phyloP scores from a whole-genome alignment of 2,888 invertebrate species.

The Polydrusus cervinus region DNA sequence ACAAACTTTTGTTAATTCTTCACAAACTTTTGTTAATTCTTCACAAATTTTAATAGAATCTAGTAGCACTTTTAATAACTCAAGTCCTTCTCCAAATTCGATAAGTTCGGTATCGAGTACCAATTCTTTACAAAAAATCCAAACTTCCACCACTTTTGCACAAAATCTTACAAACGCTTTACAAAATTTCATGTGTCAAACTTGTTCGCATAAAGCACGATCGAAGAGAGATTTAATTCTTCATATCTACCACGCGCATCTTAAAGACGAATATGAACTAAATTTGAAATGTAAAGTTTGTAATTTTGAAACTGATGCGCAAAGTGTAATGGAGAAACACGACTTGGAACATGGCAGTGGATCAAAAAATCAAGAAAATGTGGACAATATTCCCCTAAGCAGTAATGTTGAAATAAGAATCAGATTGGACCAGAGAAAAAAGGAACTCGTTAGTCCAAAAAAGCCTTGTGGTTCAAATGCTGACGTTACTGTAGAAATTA shows the following conservation, averaged over 20 bases:
- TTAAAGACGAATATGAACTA: background rate
- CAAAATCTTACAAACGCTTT: background rate
- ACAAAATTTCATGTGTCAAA: background rate
- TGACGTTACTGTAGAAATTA: background rate
- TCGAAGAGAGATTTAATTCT: constrained; percentile 9
- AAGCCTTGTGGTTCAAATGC: background rate
- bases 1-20: background rate
- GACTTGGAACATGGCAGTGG: background rate
- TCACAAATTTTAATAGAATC: no score
- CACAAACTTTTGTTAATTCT: background rate
- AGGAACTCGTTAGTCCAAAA: background rate
- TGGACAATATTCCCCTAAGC: background rate
- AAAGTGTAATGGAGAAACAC: constrained; percentile 4
- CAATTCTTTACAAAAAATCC: background rate
- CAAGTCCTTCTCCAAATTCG: no score
- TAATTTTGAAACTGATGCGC: background rate
- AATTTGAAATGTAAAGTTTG: constrained; percentile 14
- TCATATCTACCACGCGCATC: constrained; percentile 1
- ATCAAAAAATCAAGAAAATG: background rate
- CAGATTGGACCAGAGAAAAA: background rate
- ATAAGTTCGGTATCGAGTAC: background rate
- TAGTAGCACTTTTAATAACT: no score
- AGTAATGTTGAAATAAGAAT: background rate
- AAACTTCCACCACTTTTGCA: background rate
- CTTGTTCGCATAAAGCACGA: background rate